Conservation (phyloP, 2,113 vertebrate species). For the Cephalopterus ornatus region DNA sequence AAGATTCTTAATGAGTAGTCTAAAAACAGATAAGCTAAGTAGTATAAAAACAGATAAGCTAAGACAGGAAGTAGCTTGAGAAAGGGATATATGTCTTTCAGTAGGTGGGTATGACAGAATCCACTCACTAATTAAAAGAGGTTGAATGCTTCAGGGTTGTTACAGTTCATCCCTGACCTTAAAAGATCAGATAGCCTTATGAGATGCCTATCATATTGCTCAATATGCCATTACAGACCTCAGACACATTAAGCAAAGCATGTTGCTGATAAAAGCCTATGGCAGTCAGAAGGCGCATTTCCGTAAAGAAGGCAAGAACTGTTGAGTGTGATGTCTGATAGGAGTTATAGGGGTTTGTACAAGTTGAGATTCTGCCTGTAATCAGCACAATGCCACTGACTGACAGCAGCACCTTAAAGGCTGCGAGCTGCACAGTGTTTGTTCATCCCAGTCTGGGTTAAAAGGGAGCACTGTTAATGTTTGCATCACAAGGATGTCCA, state of each 20-base stretch:
- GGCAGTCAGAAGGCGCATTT: not conserved
- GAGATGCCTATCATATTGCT: not conserved
- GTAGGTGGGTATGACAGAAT: not conserved
- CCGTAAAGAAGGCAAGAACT: not conserved
- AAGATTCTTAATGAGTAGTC: conserved; percentile 4
- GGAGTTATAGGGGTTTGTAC: not conserved
- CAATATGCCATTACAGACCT: not conserved
- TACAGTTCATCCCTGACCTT: conserved; percentile 6
- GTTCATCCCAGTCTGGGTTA: not conserved
- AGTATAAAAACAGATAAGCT: conserved; percentile 38
- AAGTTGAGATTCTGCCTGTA: not conserved
- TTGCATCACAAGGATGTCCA: not conserved
- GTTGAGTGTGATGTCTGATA: not conserved
- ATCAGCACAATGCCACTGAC: not conserved
- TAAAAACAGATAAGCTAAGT: conserved; percentile 31
- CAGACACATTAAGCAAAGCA: not conserved
- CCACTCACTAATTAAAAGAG: conserved; percentile 29
- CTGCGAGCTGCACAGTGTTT: not conserved
- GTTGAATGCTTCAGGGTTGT: not conserved
- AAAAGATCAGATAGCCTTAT: not conserved
- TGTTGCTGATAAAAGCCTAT: not conserved
- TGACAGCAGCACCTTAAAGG: not conserved
- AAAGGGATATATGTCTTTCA: conserved; percentile 32
- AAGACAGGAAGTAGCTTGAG: conserved; percentile 10
- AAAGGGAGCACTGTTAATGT: not conserved